A percentile compares a stretch with the other conserved stretches of the same genome.
Evolutionary conservation across 2,888 invertebrate species (phyloP).

Genomic region (Deroplatys truncata): DNA sequence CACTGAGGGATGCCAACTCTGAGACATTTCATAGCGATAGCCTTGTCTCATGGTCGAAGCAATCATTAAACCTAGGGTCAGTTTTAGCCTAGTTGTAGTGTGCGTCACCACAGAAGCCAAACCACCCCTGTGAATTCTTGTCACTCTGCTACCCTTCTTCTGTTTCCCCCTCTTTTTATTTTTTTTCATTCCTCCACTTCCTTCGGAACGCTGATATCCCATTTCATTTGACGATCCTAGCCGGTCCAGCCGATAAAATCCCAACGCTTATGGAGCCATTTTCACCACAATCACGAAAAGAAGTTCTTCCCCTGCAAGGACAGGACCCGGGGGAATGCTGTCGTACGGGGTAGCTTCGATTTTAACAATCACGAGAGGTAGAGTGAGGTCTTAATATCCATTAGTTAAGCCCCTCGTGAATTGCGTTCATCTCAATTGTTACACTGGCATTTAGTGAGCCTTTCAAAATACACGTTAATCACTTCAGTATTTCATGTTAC

Average conservation of each 20-base stretch:
- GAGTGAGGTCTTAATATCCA: neutral
- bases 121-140: neutral
- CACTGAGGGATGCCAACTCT: too few species aligned
- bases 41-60: too few species aligned
- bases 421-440: neutral
- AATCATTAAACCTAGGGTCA: too few species aligned
- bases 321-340: neutral
- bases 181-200: neutral
- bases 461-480: too few species aligned
- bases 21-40: too few species aligned
- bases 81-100: too few species aligned
- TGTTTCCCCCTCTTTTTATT: neutral
- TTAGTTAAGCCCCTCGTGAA: neutral
- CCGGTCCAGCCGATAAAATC: constrained; percentile 26
- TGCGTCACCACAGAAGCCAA: neutral
- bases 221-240: constrained; percentile 26
- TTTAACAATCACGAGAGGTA: neutral
- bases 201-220: neutral
- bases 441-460: too few species aligned
- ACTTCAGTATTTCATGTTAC: too few species aligned
- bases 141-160: neutral
- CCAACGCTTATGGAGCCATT: constrained; percentile 23
- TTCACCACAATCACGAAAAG: constrained; percentile 19
- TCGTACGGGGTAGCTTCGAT: neutral
- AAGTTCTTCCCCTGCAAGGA: neutral